Evolutionary conservation across 92 coral and sea anemone species (phyloP).

Genomic region (Porites lobata): DNA sequence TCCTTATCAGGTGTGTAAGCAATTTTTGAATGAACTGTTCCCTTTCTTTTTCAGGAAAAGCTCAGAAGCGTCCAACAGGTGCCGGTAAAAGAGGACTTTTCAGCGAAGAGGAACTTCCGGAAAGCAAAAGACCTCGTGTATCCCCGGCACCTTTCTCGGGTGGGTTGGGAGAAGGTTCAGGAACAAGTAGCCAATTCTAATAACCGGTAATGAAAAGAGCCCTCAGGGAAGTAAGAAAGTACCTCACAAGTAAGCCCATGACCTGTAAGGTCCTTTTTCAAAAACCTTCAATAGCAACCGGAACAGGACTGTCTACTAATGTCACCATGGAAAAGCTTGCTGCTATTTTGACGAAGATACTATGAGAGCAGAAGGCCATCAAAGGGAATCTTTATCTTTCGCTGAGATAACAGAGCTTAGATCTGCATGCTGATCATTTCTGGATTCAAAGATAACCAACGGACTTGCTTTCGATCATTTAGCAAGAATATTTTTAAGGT

Average conservation of each 20-base stretch:
- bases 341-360: too few species aligned
- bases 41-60: too few species aligned
- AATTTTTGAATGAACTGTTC: too few species aligned
- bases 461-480: too few species aligned
- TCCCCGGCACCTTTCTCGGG: conserved; percentile 75
- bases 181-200: too few species aligned
- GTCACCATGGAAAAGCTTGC: too few species aligned
- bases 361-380: conserved; percentile 79
- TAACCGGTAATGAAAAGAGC: conserved; percentile 80
- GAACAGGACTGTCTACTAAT: too few species aligned
- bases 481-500: too few species aligned
- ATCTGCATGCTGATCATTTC: not conserved
- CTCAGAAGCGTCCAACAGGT: conserved; percentile 90
- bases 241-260: conserved; percentile 98
- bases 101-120: conserved; percentile 61
- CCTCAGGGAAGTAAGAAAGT: conserved; percentile 92
- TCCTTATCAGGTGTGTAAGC: too few species aligned
- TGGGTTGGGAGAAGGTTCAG: conserved; percentile 53
- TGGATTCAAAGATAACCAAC: too few species aligned
- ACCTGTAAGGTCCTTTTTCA: conserved; percentile 15
- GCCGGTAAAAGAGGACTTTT: conserved; percentile 32
- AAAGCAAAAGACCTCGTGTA: conserved; percentile 84
- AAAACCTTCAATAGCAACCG: too few species aligned
- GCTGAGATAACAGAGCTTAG: conserved; percentile 50
- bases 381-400: conserved; percentile 92